These are phyloP conservation scores for Galago senegalensis DNA, from an alignment of 2,797 vertebrate genomes.

Conservation along the genomic window DNA sequence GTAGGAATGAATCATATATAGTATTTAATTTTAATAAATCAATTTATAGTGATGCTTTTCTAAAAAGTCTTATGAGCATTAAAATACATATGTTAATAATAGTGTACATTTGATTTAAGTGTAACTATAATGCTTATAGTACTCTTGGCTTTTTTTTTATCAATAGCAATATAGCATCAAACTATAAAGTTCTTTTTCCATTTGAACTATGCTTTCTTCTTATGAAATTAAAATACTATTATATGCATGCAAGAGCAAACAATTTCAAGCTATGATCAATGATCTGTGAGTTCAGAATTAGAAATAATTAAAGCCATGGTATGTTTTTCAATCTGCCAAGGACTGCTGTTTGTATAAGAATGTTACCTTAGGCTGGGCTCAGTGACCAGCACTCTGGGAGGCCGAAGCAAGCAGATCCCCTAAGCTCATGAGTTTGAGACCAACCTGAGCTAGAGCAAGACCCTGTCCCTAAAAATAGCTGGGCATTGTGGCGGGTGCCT, in stretches of 20 bases:
- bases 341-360: conserved; percentile 40
- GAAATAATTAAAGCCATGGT: conserved; percentile 44
- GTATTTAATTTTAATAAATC: conserved; percentile 27
- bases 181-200: conserved; percentile 30
- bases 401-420: no score
- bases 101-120: conserved; percentile 39
- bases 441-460: no score
- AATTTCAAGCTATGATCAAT: conserved; percentile 6
- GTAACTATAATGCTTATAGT: background rate
- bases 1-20: background rate
- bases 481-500: no score
- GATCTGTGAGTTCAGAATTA: conserved; percentile 21
- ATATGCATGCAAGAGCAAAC: background rate
- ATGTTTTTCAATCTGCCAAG: conserved; percentile 24
- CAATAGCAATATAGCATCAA: background rate
- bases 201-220: conserved; percentile 56
- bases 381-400: no score
- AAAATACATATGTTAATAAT: conserved; percentile 42
- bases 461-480: no score
- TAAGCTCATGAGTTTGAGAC: no score
- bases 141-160: background rate
- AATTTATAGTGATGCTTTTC: background rate
- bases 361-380: background rate
- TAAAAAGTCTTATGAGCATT: background rate
- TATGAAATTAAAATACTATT: conserved; percentile 40